Conservation (phyloP, 1,140 invertebrate species). For the Calosoma granatense region DNA sequence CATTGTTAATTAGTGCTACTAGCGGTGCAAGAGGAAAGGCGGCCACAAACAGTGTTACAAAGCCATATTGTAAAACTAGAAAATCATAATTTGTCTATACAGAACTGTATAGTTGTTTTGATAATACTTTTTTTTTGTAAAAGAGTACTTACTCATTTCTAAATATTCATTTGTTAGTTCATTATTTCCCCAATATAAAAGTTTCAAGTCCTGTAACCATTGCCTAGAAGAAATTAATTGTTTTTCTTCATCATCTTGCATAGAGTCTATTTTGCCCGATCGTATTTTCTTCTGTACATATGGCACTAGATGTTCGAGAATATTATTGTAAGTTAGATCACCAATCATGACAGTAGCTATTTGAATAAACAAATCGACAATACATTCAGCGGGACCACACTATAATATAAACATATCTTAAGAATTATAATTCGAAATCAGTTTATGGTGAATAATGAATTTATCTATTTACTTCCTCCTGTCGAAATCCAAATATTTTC, state of each 20-base stretch:
- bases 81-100: no score
- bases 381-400: slow-evolving; percentile 71
- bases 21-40: slow-evolving; percentile 73
- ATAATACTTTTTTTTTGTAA: no score
- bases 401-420: slow-evolving; percentile 28
- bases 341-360: slow-evolving; percentile 78
- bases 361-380: slow-evolving; percentile 74
- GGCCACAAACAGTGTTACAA: slow-evolving; percentile 73
- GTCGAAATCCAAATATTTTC: slow-evolving; percentile 54
- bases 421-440: background rate
- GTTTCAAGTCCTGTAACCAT: slow-evolving; percentile 52
- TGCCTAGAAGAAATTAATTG: slow-evolving; percentile 4
- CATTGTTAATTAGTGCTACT: slow-evolving; percentile 70
- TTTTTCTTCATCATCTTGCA: slow-evolving; percentile 23
- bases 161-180: slow-evolving; percentile 77
- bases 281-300: slow-evolving; percentile 36
- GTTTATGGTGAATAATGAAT: slow-evolving; percentile 12
- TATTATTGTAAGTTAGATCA: slow-evolving; percentile 71
- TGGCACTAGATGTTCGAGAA: slow-evolving; percentile 64
- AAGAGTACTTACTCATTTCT: slow-evolving; percentile 61
- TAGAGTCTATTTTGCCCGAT: no score
- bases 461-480: slow-evolving; percentile 51
- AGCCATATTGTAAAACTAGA: slow-evolving; percentile 73
- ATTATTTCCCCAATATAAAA: slow-evolving; percentile 52
- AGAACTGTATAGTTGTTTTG: no score